Conservation (phyloP, 2,113 vertebrate genomes). For the Corydoras maculifer region DNA sequence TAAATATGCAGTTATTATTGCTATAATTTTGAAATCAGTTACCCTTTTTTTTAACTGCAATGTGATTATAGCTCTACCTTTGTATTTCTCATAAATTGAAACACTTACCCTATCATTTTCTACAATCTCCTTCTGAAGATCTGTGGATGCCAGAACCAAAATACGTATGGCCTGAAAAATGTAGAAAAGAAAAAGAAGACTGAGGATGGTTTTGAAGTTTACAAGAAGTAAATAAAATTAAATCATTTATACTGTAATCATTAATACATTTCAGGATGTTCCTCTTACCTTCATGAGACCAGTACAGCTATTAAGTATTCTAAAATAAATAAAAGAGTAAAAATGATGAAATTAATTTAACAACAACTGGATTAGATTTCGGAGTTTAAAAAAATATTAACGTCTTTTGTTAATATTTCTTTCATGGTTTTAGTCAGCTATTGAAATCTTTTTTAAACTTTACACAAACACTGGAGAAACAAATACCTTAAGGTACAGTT, state of each 20-base stretch:
- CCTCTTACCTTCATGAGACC: slow-evolving; percentile 91
- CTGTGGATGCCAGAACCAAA: slow-evolving; percentile 81
- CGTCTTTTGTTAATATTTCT: too few species aligned
- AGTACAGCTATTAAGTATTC: slow-evolving; percentile 79
- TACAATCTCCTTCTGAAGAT: slow-evolving; percentile 93
- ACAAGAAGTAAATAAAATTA: not conserved
- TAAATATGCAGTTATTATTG: too few species aligned
- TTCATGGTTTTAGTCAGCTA: too few species aligned
- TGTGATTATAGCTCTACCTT: too few species aligned
- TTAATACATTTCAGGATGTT: not conserved
- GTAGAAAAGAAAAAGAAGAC: not conserved
- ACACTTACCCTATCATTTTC: slow-evolving; percentile 83
- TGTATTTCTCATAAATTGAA: not conserved
- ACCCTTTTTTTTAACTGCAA: too few species aligned
- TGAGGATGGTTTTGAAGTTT: too few species aligned
- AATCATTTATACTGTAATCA: not conserved
- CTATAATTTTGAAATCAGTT: too few species aligned
- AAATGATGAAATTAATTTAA: not conserved
- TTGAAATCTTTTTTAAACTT: too few species aligned
- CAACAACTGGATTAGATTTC: not conserved
- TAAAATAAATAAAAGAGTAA: slow-evolving; percentile 9
- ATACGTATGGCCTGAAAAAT: slow-evolving; percentile 80
- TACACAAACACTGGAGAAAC: too few species aligned
- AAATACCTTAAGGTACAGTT: too few species aligned
- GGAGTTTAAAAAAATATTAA: not conserved